Evolutionary conservation across 2,113 vertebrate species (phyloP).

Genomic region (Glareola pratincola): DNA sequence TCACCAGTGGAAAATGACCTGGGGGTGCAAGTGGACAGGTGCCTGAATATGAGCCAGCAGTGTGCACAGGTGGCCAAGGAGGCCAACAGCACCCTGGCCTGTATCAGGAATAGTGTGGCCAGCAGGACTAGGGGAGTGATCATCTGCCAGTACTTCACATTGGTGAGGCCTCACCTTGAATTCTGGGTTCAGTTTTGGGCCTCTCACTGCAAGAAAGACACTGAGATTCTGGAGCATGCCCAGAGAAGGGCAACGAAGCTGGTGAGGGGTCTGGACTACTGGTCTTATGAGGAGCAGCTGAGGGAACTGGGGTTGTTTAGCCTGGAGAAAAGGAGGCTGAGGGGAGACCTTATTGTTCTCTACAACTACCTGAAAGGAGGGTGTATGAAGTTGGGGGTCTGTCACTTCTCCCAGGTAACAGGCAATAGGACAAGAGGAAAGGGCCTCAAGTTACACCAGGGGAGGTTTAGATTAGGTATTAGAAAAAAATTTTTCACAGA

Average conservation of each 20-base stretch:
- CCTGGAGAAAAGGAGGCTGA: neutral
- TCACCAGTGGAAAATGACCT: neutral
- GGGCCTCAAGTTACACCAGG: neutral
- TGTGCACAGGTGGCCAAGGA: neutral
- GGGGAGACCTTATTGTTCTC: neutral
- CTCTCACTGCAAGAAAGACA: neutral
- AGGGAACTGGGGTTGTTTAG: neutral
- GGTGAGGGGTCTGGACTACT: neutral
- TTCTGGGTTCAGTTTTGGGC: neutral
- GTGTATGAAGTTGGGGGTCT: neutral
- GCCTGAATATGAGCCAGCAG: neutral
- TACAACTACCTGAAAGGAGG: neutral
- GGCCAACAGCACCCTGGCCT: neutral
- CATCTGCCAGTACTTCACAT: neutral
- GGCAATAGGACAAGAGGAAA: neutral
- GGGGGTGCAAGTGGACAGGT: neutral
- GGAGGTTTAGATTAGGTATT: too few species aligned
- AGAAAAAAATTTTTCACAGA: too few species aligned
- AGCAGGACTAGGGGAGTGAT: neutral
- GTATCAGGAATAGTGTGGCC: neutral
- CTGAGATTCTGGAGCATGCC: neutral
- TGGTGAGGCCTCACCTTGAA: neutral
- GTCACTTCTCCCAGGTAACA: neutral
- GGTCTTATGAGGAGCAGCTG: neutral
- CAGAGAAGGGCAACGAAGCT: neutral